Evolutionary conservation across 2,113 vertebrate species (phyloP), one percentile per base, ranked within the genome.

Genomic region (Martes martes): DNA sequence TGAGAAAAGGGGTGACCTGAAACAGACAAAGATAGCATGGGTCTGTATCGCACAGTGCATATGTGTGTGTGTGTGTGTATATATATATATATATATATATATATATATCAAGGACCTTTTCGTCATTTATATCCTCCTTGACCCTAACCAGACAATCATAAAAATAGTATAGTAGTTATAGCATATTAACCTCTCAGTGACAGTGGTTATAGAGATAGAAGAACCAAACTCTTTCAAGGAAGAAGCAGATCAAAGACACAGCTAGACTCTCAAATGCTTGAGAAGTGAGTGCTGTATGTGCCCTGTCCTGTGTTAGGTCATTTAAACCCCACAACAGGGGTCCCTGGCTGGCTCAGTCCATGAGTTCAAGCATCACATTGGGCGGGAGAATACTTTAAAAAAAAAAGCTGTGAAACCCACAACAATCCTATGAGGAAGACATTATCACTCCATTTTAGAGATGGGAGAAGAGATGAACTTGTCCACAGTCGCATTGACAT

Each of bases 1-100:
- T 6, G 99, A 99, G 11, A 99, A 99, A 81, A 99, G 98, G 2
- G 99, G 99, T 52, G 99, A 99, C 89, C 99, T 99, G 93, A 82
- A 98, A 97, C 19, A 97, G 89, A 97, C 42, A 88, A 71, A 78
- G 71, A 28, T 47, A 97, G 73, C 2, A 0, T 2, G 39, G 76
- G 76, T 76, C 26, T 2, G 0, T 55, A 33, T 80, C 55, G 95
- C 11, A 80, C 24, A 73, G 14, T 19, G 11, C 45, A 19, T 47
- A 1, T 11, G 11, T 74, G 2, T 18, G n/a, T n/a, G n/a, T n/a
- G n/a, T n/a, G n/a, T n/a, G n/a, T n/a, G n/a, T n/a, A n/a, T n/a
- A n/a, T n/a, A n/a, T n/a, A n/a, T n/a, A n/a, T n/a, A n/a, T n/a
- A 6, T 52, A 10, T 11, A 26, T 50, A 5, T 11, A 42, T n/a